A percentile compares a stretch with the other conserved stretches of the same genome.
Conservation (phyloP, 2,888 invertebrate species). For the Pollenia angustigena region DNA sequence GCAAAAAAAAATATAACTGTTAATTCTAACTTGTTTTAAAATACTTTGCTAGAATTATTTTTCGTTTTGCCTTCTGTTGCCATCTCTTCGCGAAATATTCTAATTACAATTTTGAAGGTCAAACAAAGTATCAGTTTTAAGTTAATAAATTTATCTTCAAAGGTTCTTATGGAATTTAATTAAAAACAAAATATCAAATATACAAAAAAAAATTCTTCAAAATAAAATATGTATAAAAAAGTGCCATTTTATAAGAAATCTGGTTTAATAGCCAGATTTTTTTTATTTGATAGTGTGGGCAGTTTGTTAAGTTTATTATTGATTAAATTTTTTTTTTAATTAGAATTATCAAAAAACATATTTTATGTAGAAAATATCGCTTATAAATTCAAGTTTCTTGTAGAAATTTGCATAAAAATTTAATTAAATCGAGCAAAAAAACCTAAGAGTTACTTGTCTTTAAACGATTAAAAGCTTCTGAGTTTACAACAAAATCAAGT, state of each 20-base stretch:
- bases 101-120: slow-evolving; percentile 62
- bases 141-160: neutral
- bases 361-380: neutral
- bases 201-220: too few relatives aligned
- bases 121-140: slow-evolving; percentile 38
- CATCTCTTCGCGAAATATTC: neutral
- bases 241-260: neutral
- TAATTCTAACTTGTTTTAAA: slow-evolving; percentile 33
- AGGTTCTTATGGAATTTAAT: neutral
- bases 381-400: neutral
- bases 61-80: slow-evolving; percentile 24
- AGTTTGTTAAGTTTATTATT: slow-evolving; percentile 9
- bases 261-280: slow-evolving; percentile 15
- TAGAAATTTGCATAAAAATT: slow-evolving; percentile 61
- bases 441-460: neutral
- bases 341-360: slow-evolving; percentile 7
- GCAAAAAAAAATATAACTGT: slow-evolving; percentile 39
- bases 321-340: slow-evolving; percentile 6
- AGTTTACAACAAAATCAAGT: neutral
- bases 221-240: too few relatives aligned
- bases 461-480: neutral
- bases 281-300: slow-evolving; percentile 35
- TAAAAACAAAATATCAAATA: neutral
- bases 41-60: neutral
- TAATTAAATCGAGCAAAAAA: slow-evolving; percentile 32